Evolutionary conservation across 2,888 invertebrate species (phyloP).

Genomic region (Drosophila tanythrix): DNA sequence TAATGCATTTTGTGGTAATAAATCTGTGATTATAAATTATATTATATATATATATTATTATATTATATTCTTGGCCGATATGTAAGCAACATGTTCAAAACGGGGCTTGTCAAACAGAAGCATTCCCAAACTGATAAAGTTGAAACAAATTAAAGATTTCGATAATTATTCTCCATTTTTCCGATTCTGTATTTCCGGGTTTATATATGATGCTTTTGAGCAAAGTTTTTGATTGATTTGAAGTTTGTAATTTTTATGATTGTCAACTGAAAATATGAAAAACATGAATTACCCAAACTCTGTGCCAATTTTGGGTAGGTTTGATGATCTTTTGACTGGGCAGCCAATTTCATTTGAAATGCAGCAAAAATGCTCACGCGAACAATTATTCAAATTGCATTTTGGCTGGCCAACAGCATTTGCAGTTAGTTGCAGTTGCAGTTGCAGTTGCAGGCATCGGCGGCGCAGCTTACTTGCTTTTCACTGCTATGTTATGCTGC

Average conservation of each 20-base stretch:
- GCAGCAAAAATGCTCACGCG: constrained; percentile 13
- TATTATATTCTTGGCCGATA: not conserved
- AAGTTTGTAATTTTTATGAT: too few species aligned
- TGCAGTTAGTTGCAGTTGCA: constrained; percentile 44
- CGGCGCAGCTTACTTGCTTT: constrained; percentile 2
- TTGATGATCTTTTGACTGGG: not conserved
- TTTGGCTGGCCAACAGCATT: constrained; percentile 46
- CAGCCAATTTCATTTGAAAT: constrained; percentile 54
- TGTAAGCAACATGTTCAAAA: not conserved
- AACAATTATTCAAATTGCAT: constrained; percentile 55
- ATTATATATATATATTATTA: too few species aligned
- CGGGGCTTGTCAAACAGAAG: not conserved
- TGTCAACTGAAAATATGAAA: not conserved
- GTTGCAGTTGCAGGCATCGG: constrained; percentile 8
- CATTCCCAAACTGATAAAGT: not conserved
- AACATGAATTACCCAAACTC: not conserved
- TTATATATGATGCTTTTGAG: too few species aligned
- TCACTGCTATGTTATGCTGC: constrained; percentile 47
- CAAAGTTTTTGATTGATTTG: too few species aligned
- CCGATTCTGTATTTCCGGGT: too few species aligned
- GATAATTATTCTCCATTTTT: not conserved
- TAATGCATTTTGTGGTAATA: not conserved
- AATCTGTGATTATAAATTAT: not conserved
- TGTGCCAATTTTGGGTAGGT: not conserved
- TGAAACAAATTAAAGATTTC: not conserved